Base-by-base conservation (phyloP, 1,140 invertebrate genomes). In the Monomorium pharaonis region DNA sequence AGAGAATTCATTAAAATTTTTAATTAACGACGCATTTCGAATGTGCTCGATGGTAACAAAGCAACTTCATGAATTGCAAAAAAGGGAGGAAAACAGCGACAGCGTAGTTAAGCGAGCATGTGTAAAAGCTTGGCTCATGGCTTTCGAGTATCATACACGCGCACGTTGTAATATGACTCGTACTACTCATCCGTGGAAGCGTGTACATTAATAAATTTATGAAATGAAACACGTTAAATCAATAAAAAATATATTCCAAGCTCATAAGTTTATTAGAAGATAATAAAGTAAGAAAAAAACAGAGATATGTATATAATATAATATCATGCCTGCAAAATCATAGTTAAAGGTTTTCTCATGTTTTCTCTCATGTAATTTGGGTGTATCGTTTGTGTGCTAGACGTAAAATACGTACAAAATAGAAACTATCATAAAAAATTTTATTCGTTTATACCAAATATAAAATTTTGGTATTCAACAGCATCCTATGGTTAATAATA, bases 1-100 rank as follows among this genome's bases (percentile, higher is more conserved):
- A 42, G 78, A 21, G 51, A 83, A 83, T 83, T 83, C 78, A 83
- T 83, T 83, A 83, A 83, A 83, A 83, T 72, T 83, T 83, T 83
- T 83, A 83, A 83, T 83, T 83, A 83, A 42, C 51, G 67, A 72
- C 65, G 78, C 78, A 72, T 83, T 83, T 72, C 78, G 78, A 72
- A 72, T 72, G 30, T 37, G 67, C 51, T 21, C 51, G 37, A 83
- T 47, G 33, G 65, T 83, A 58, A 72, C 65, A 72, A 83, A 83
- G 78, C 65, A 72, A 72, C 65, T 83, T 72, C 44, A 63, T 56
- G 24, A 65, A 63, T 33, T 47, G 44, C 37, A 33, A 69, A 56
- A 47, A 70, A 72, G 24, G 42, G 54, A 27, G n/a, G 60, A 58
- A 72, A 56, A 58, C 30, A 58, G 24, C 18, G 51, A 44, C 16